Evolutionary conservation across 2,797 vertebrate genomes (phyloP).

Genomic region (Mus minutoides): DNA sequence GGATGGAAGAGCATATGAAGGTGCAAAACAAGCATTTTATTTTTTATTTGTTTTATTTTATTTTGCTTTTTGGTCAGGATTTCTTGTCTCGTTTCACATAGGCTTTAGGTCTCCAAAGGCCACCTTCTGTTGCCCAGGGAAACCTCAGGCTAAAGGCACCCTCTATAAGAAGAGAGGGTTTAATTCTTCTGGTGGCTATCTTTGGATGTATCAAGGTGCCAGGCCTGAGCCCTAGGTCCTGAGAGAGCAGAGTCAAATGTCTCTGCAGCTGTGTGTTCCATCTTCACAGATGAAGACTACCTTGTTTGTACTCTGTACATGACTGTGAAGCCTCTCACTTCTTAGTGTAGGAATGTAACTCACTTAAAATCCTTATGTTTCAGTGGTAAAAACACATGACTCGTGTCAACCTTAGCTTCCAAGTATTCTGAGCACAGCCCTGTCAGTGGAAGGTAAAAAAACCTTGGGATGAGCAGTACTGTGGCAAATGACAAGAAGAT

Average conservation of each 20-base stretch:
- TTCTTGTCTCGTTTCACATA: constrained; percentile 27
- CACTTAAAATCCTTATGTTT: not conserved
- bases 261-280: not conserved
- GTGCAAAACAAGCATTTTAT: not conserved
- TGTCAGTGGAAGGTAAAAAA: not conserved
- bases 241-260: not conserved
- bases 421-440: not conserved
- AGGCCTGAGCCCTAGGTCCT: not conserved
- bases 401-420: not conserved
- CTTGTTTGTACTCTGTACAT: not conserved
- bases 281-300: not conserved
- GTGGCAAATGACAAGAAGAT: not conserved
- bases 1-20: not conserved
- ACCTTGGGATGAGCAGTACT: constrained; percentile 8
- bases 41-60: not conserved
- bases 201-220: not conserved
- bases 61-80: not conserved
- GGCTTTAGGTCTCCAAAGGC: not conserved
- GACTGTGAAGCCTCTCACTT: not conserved
- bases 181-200: not conserved
- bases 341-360: not conserved
- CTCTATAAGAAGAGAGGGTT: not conserved
- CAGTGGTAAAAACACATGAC: not conserved
- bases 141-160: not conserved
- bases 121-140: not conserved